These are phyloP conservation scores for Ormyrus pomaceus DNA, from an alignment of 2,888 invertebrate genomes.

Conservation along the genomic window DNA sequence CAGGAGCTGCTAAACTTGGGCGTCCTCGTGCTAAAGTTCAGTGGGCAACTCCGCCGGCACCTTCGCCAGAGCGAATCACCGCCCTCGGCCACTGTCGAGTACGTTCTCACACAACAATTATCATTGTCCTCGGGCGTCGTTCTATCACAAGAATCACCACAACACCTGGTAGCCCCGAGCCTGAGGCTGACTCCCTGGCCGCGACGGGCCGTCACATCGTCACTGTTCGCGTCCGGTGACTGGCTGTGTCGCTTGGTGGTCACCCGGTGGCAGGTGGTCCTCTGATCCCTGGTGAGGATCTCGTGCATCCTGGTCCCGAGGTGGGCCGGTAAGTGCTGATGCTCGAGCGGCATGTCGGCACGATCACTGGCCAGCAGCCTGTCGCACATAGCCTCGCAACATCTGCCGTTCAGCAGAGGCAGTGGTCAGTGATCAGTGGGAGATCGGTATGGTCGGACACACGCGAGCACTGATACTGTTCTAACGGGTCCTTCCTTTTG, in stretches of 20 bases:
- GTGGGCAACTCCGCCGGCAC: too few relatives aligned
- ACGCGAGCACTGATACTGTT: constrained; percentile 72
- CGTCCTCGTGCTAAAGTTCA: constrained; percentile 4
- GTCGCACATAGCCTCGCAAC: constrained; percentile 8
- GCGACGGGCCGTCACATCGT: not conserved
- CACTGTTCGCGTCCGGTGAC: constrained; percentile 24
- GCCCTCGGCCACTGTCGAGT: constrained; percentile 52
- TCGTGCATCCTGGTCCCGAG: constrained; percentile 64
- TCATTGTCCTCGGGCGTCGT: constrained; percentile 36
- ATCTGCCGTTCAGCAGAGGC: too few relatives aligned
- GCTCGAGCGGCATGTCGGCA: constrained; percentile 3
- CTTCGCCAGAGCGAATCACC: constrained; percentile 25
- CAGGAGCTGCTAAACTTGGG: constrained; percentile 57
- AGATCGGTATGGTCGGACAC: constrained; percentile 60
- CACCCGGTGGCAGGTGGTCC: constrained; percentile 69
- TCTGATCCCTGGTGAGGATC: constrained; percentile 70
- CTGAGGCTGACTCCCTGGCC: not conserved
- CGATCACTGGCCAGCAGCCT: constrained; percentile 12
- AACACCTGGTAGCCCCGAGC: constrained; percentile 12
- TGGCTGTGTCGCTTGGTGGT: constrained; percentile 4
- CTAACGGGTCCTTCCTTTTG: constrained; percentile 60
- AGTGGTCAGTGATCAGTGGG: too few relatives aligned
- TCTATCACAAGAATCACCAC: constrained; percentile 28
- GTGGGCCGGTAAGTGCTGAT: constrained; percentile 61
- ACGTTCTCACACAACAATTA: constrained; percentile 50